Base-by-base conservation (phyloP, 2,888 invertebrate genomes). In the Ophion slaviceki region DNA sequence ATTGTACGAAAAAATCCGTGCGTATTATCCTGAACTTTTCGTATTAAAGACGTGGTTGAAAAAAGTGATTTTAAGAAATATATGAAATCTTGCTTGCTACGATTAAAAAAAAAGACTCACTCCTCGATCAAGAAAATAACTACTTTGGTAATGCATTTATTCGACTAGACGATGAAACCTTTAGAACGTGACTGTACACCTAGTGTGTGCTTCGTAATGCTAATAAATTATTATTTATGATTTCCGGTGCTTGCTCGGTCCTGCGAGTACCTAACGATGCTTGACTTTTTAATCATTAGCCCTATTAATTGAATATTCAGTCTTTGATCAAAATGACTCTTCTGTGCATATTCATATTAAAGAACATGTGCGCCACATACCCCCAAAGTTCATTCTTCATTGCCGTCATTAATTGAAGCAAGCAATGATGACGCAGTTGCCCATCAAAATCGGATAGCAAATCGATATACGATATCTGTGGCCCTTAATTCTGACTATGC, bases 221-320 rank as follows among this genome's bases (percentile, higher is more conserved):
- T 67, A n/a, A 75, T 68, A 40, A 40, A 70, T 71, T 71, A 71
- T 59, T 66, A 64, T 77, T 71, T 53, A 82, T 82, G 53, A 71
- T 62, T 77, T 77, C 59, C 40, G 14, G 7, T 40, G 24, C 10
- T 70, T 2, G 10, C 28, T 57, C 24, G 28, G 28, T 57, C 24
- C 57, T 7, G 1, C 53, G n/a, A 57, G 47, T 36, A 47, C 53
- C 24, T 53, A 70, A 70, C 28, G 70, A 70, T 17, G 28, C 70
- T 70, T 28, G 28, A 47, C 11, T 47, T 53, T 53, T 53, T 53
- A 24, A 70, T 70, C 47, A 53, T 53, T 53, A 14, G 17, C 14
- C 5, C 11, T 14, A 53, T 53, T 17, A 32, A 61, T 61, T 74
- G 72, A 74, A 74, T 74, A 74, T 74, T 61, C 61, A 3, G 14